Evolutionary conservation across 2,888 invertebrate species (phyloP).

Genomic region (Rhimphoctona megacephalus): DNA sequence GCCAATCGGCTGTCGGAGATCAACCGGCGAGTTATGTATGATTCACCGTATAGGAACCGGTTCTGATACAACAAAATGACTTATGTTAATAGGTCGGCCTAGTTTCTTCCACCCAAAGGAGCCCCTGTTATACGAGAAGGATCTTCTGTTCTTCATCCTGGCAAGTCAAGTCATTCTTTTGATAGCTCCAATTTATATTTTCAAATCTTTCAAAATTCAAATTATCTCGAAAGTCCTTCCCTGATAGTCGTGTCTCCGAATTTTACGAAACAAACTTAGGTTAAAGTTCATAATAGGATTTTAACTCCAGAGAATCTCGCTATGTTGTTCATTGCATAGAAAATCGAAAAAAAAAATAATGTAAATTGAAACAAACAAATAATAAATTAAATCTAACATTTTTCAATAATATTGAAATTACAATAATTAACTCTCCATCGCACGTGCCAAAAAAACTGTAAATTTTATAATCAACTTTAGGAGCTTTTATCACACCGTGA

Average conservation of each 20-base stretch:
- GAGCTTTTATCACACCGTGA: too few species aligned
- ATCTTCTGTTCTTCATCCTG: constrained; percentile 35
- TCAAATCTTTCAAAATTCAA: not conserved
- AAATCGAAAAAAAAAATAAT: too few species aligned
- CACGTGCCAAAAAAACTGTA: too few species aligned
- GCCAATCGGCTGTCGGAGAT: constrained; percentile 6
- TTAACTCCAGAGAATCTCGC: not conserved
- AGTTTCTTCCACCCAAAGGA: constrained; percentile 40
- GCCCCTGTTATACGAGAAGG: constrained; percentile 4
- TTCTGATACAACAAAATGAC: constrained; percentile 51
- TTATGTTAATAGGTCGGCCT: constrained; percentile 61
- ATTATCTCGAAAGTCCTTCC: not conserved
- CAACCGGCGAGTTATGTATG: constrained; percentile 20
- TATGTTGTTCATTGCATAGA: not conserved
- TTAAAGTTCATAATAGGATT: not conserved
- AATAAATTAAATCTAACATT: not conserved
- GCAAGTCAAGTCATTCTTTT: constrained; percentile 37
- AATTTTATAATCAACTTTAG: too few species aligned
- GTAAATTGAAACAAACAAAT: not conserved
- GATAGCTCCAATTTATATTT: constrained; percentile 11
- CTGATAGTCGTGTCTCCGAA: not conserved
- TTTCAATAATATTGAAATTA: not conserved
- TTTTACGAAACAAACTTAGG: not conserved
- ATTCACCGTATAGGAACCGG: constrained; percentile 45
- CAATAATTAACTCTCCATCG: too few species aligned